Conservation (phyloP, 2,888 invertebrate species). For the Noctua comes region DNA sequence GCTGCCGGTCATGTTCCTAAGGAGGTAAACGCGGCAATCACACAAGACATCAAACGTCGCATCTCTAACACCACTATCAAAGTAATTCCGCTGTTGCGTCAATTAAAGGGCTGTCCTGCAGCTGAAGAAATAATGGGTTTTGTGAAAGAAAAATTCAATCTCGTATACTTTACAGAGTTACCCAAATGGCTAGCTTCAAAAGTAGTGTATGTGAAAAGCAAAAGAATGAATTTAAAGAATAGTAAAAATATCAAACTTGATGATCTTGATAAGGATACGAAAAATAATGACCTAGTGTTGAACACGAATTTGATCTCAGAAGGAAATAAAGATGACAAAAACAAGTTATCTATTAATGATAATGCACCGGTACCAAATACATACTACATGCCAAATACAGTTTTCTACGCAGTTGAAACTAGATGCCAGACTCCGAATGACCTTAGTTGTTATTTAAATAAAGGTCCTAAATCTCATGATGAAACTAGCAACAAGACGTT, state of each 20-base stretch:
- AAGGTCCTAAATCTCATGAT: background rate
- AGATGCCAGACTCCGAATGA: conserved; percentile 23
- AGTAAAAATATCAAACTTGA: background rate
- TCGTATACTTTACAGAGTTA: conserved; percentile 20
- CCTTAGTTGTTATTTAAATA: background rate
- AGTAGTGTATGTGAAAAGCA: background rate
- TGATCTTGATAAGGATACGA: background rate
- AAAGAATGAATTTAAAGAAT: background rate
- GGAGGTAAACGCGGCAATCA: conserved; percentile 1
- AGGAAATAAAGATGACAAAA: background rate
- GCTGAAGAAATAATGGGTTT: background rate
- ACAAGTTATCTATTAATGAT: background rate
- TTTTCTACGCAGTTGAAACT: conserved; percentile 25
- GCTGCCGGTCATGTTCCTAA: conserved; percentile 15
- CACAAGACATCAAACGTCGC: conserved; percentile 3
- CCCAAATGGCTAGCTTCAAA: conserved; percentile 18
- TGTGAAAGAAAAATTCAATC: conserved; percentile 5
- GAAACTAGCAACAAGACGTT: background rate
- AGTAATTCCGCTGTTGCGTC: conserved; percentile 33
- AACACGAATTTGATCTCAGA: conserved; percentile 7
- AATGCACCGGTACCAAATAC: background rate
- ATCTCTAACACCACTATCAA: background rate
- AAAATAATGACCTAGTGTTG: background rate
- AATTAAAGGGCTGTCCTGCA: background rate
- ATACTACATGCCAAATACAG: conserved; percentile 27